Percentiles rank a stretch among this genome's conserved stretches.
Conservation (phyloP, 2,888 invertebrate species). For the Dynastes maya region DNA sequence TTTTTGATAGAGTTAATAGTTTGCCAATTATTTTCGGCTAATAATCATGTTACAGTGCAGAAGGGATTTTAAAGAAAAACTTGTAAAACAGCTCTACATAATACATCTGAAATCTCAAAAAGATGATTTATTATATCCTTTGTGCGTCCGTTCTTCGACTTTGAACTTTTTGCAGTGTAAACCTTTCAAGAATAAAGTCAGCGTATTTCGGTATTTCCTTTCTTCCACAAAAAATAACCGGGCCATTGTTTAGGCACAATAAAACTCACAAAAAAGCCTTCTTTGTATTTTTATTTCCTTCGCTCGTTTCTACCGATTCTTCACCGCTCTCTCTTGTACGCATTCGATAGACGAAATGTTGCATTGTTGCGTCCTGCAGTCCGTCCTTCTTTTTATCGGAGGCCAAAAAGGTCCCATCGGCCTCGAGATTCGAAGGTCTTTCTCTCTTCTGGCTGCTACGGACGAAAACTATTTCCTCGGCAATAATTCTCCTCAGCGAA, state of each 20-base stretch:
- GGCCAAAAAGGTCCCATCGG: conserved; percentile 54
- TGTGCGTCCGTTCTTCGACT: conserved; percentile 34
- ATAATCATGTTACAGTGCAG: not conserved
- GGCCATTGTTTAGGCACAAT: conserved; percentile 57
- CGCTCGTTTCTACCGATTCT: conserved; percentile 25
- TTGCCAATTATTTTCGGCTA: not conserved
- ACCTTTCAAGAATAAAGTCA: conserved; percentile 44
- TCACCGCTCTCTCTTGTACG: not conserved
- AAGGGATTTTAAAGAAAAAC: not conserved
- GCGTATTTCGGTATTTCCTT: conserved; percentile 53
- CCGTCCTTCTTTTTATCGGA: conserved; percentile 26
- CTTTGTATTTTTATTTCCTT: conserved; percentile 50
- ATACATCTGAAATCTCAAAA: conserved; percentile 19
- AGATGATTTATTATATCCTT: conserved; percentile 37
- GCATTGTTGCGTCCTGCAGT: conserved; percentile 35
- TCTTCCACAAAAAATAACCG: conserved; percentile 53
- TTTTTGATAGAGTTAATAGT: too few relatives aligned
- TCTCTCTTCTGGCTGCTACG: conserved; percentile 36
- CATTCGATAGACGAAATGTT: conserved; percentile 16
- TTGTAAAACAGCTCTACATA: not conserved
- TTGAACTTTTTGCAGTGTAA: conserved; percentile 38
- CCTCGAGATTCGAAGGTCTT: conserved; percentile 57
- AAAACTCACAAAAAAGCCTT: conserved; percentile 57
- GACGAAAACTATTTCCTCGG: conserved; percentile 63
- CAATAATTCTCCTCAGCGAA: conserved; percentile 64